Conservation (phyloP, 2,113 vertebrate species). For the Carassius carassius region DNA sequence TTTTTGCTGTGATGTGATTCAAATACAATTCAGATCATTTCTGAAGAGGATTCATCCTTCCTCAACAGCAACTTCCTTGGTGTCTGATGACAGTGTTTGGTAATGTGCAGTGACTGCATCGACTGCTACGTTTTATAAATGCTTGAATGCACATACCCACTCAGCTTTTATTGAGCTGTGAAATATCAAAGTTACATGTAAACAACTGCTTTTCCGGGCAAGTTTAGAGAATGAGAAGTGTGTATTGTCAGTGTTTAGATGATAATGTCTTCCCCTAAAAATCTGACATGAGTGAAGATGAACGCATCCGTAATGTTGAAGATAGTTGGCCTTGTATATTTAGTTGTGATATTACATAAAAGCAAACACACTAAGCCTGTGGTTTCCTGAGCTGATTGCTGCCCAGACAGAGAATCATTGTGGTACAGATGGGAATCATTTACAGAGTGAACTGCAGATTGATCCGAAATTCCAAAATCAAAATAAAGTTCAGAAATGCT, state of each 20-base stretch:
- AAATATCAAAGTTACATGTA: not conserved
- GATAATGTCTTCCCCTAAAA: not conserved
- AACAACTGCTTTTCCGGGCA: not conserved
- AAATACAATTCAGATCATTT: constrained; percentile 7
- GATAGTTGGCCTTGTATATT: not conserved
- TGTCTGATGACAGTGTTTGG: not conserved
- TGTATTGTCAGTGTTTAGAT: not conserved
- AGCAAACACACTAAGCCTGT: constrained; percentile 45
- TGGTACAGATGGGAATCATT: constrained; percentile 73
- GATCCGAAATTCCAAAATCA: not conserved
- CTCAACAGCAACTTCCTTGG: not conserved
- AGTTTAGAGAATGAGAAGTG: not conserved
- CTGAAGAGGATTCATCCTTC: constrained; percentile 31
- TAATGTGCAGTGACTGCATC: not conserved
- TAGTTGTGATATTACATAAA: constrained; percentile 9
- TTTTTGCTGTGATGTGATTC: constrained; percentile 17
- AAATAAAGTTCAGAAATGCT: constrained; percentile 6
- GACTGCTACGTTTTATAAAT: constrained; percentile 9
- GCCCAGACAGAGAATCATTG: constrained; percentile 42
- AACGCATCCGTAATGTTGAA: not conserved
- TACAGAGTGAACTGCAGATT: constrained; percentile 52
- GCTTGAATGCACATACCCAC: not conserved
- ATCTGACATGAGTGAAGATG: not conserved
- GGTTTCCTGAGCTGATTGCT: constrained; percentile 19
- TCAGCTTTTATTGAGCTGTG: constrained; percentile 16